Conservation (phyloP, 2,797 vertebrate species). For the Falco berigora region DNA sequence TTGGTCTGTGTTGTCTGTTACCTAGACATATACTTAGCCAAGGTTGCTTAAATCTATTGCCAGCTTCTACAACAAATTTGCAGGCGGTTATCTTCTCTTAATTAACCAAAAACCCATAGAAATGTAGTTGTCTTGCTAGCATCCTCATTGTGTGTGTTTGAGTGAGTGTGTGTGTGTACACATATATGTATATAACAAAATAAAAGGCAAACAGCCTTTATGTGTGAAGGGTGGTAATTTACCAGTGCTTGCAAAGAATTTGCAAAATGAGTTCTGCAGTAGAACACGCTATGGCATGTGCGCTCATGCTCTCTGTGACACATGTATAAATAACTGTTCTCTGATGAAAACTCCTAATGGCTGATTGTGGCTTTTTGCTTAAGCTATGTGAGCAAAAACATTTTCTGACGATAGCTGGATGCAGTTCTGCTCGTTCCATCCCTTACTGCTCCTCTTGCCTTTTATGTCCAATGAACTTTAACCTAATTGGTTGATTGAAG, state of each 20-base stretch:
- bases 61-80: background rate
- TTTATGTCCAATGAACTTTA: slow-evolving; percentile 4
- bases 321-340: background rate
- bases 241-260: background rate
- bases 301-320: background rate
- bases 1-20: background rate
- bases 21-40: rapidly evolving
- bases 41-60: background rate
- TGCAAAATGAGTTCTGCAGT: background rate
- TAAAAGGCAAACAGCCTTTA: background rate
- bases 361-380: background rate
- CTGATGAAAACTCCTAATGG: background rate
- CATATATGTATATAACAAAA: background rate
- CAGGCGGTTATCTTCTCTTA: background rate
- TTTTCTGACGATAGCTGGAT: background rate
- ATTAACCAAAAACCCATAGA: background rate
- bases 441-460: background rate
- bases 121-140: background rate
- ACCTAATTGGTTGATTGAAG: background rate
- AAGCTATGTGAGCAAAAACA: background rate
- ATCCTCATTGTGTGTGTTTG: background rate
- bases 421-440: background rate
- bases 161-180: background rate
- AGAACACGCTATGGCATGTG: background rate
- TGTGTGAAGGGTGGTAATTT: background rate